Percentiles rank a stretch among this genome's conserved stretches.
Evolutionary conservation across 2,888 invertebrate genomes (phyloP).

Genomic region (Pseudococcus jackbeardsleyi): DNA sequence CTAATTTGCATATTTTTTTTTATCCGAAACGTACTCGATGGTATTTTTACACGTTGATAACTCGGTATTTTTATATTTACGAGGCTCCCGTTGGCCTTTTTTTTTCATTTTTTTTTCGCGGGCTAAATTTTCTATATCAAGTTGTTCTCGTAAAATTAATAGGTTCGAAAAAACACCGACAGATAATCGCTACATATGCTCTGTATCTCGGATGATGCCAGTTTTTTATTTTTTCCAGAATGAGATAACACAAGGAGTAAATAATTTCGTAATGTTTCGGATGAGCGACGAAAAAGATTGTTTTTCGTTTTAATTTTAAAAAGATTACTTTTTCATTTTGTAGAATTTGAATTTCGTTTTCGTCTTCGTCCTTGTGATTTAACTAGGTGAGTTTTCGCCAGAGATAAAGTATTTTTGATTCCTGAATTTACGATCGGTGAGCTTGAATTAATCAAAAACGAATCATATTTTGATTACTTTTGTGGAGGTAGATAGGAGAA

Average conservation of each 20-base stretch:
- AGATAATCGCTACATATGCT: not conserved
- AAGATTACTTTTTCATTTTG: slow-evolving; percentile 1
- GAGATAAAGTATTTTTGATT: not conserved
- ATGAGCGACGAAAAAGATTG: not conserved
- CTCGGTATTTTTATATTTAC: not conserved
- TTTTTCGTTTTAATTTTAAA: not conserved
- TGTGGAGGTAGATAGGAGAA: not conserved
- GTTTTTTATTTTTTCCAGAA: not conserved
- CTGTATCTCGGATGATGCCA: not conserved
- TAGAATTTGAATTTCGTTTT: not conserved
- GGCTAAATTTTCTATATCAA: not conserved
- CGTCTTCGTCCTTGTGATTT: not conserved
- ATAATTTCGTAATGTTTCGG: not conserved
- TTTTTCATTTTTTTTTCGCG: not conserved
- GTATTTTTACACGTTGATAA: slow-evolving; percentile 4
- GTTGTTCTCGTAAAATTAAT: not conserved
- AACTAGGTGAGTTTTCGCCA: not conserved
- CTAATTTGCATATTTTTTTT: slow-evolving; percentile 9
- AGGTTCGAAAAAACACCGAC: not conserved
- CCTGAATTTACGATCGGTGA: not conserved
- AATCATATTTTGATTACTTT: not conserved
- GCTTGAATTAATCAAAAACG: not conserved
- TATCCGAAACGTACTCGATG: not conserved
- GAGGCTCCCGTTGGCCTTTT: not conserved
- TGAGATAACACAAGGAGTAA: not conserved